Percentiles rank a stretch among this genome's conserved stretches.
These are phyloP conservation scores for Trichosurus vulpecula DNA, from an alignment of 2,797 vertebrate species.

Conservation along the genomic window DNA sequence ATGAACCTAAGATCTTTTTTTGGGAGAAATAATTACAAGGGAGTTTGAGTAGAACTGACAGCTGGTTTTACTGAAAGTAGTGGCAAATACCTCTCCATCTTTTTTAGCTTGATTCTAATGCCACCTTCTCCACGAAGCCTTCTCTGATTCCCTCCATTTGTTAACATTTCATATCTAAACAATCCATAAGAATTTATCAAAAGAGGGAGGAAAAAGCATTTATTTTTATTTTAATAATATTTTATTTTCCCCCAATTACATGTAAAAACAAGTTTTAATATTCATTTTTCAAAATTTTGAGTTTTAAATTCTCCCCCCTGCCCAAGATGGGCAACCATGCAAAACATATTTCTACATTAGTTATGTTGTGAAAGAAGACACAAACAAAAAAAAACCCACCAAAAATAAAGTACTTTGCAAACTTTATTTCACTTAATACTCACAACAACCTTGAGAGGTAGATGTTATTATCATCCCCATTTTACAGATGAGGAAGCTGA, in stretches of 20 bases:
- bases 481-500: neutral
- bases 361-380: neutral
- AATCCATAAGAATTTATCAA: neutral
- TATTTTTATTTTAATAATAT: neutral
- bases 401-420: neutral
- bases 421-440: neutral
- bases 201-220: neutral
- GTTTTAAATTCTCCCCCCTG: neutral
- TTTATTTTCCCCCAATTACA: neutral
- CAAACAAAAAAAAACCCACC: neutral
- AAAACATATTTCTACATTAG: too few species aligned
- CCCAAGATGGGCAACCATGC: neutral
- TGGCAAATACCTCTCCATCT: neutral
- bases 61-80: neutral
- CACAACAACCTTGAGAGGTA: neutral
- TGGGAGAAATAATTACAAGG: neutral
- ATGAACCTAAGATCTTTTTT: neutral
- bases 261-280: neutral
- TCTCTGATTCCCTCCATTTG: neutral
- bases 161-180: neutral
- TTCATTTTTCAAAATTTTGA: neutral
- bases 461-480: neutral
- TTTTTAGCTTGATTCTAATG: slow-evolving; percentile 5
- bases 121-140: neutral
- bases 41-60: neutral